Conservation (phyloP, 2,797 vertebrate genomes). For the Urophycis tenuis region DNA sequence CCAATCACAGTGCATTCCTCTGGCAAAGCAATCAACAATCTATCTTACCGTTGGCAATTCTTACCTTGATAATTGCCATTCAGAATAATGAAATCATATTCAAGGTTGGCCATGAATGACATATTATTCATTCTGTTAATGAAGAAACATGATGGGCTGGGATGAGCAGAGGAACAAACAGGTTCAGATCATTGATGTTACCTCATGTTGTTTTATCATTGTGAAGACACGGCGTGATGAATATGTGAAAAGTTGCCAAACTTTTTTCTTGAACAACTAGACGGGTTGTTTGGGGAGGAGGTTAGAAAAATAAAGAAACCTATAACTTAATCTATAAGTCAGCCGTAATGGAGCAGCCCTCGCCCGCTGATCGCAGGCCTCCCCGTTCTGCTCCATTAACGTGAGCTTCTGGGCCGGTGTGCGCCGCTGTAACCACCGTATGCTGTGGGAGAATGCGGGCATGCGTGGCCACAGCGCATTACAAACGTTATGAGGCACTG, state of each 20-base stretch:
- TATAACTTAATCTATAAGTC: too few species aligned
- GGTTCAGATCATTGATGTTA: neutral
- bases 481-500: conserved; percentile 20
- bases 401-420: conserved; percentile 3
- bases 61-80: conserved; percentile 61
- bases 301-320: conserved; percentile 9
- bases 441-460: conserved; percentile 6
- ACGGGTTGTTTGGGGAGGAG: neutral
- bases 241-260: too few species aligned
- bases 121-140: conserved; percentile 51
- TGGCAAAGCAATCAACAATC: conserved; percentile 60
- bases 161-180: neutral
- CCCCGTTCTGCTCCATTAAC: conserved; percentile 11
- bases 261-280: too few species aligned
- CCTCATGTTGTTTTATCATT: neutral
- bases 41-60: conserved; percentile 60
- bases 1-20: conserved; percentile 40
- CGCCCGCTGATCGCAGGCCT: neutral
- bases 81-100: conserved; percentile 66
- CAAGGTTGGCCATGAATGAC: conserved; percentile 52
- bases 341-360: neutral
- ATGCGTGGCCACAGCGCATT: conserved; percentile 26
- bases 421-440: neutral
- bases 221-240: neutral
- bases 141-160: conserved; percentile 14